Conservation (phyloP, 2,797 vertebrate species). For the Mionectes olivaceus region DNA sequence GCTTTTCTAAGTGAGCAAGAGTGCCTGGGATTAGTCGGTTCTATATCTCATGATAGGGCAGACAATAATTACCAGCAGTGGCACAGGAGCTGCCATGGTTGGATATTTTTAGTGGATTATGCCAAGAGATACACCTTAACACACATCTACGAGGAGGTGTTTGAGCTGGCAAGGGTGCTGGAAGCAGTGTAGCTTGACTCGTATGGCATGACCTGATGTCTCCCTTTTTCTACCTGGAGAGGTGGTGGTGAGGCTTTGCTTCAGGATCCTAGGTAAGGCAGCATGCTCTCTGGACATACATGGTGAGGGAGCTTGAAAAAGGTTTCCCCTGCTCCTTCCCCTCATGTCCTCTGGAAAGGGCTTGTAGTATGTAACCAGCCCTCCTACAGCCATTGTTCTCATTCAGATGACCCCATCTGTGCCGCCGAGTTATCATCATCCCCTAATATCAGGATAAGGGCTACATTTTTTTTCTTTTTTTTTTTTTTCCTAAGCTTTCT, state of each 20-base stretch:
- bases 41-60: fast-evolving
- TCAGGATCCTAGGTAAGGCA: not conserved
- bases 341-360: not conserved
- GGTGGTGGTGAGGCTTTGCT: not conserved
- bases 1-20: not conserved
- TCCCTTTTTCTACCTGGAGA: not conserved
- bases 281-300: not conserved
- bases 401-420: not conserved
- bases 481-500: not conserved
- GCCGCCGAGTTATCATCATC: not conserved
- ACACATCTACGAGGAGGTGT: not conserved
- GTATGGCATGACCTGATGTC: not conserved
- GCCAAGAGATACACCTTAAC: not conserved
- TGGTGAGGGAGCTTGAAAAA: not conserved
- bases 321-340: not conserved
- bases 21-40: not conserved
- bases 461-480: not conserved
- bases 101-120: not conserved
- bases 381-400: not conserved
- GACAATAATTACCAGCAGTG: not conserved
- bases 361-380: not conserved
- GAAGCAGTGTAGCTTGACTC: not conserved
- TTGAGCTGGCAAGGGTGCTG: not conserved
- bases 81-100: not conserved
- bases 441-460: not conserved